Base-by-base conservation (phyloP, 2,113 vertebrate species). In the Bujurquina vittata region DNA sequence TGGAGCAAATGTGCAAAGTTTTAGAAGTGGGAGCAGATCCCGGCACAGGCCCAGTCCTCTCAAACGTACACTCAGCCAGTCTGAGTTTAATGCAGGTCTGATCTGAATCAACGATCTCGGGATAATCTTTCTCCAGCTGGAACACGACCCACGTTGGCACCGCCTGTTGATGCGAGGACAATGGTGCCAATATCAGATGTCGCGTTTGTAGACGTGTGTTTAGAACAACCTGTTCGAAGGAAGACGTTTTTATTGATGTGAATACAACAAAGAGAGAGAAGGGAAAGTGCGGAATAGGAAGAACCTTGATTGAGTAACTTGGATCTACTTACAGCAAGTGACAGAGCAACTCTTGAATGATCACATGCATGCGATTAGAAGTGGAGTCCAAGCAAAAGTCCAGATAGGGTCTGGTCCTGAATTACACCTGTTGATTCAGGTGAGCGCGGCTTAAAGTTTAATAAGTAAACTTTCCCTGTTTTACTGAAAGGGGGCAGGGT, bases 61-160 rank as follows among this genome's bases (percentile, higher is more conserved):
- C 73, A 18, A 73, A 75, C 35, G 31, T 59, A 73, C 9, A 7
- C 55, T 57, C 10, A 12, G 65, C 7, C 72, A 17, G 18, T 82
- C 75, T 62, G 67, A 88, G 46, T 87, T 81, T 60, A 79, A 76
- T 83, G 65, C 20, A 79, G 75, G 62, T 40, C 9, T 40, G 65
- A 75, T 18, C 73, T 43, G 23, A 84, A 22, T 77, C 43, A 86
- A 40, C 56, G 75, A 83, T 58, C 40, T 10, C 35, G 0, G 3
- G 0, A 11, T 84, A 80, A 79, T 91, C 83, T 79, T 40, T 4
- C 49, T 57, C 26, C 58, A 31, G 15, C 58, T 83, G 87, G 46
- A 78, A 72, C 57, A 26, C 0, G 10, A 33, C 54, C 65, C 56
- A 12, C 15, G 0, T 5, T 43, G 43, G 18, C 40, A 72, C 6